Conservation (phyloP, 2,113 vertebrate genomes). For the Periophthalmus modestus region DNA sequence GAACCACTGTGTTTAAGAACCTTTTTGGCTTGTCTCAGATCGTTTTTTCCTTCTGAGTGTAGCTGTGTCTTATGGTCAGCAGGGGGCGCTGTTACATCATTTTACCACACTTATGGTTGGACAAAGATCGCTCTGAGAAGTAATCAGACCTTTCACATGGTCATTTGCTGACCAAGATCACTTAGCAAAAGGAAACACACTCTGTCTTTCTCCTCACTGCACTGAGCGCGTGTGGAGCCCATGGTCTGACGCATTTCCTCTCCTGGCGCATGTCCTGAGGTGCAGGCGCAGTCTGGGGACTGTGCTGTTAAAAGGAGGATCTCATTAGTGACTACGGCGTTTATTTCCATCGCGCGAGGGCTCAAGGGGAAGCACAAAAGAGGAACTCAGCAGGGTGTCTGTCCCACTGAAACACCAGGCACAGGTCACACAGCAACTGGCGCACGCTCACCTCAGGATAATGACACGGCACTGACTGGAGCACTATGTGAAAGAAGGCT, state of each 20-base stretch:
- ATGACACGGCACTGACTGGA: background rate
- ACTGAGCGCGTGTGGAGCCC: background rate
- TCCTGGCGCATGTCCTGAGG: slow-evolving; percentile 22
- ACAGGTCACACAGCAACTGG: background rate
- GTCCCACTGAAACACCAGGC: slow-evolving; percentile 44
- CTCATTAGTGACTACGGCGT: slow-evolving; percentile 41
- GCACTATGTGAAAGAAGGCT: too few species aligned
- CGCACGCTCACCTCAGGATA: background rate
- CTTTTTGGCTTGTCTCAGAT: background rate
- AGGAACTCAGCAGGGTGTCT: slow-evolving; percentile 33
- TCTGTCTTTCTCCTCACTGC: too few species aligned
- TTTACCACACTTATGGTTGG: background rate
- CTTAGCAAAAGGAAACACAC: background rate
- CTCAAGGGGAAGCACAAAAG: slow-evolving; percentile 33
- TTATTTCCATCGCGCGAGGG: slow-evolving; percentile 44
- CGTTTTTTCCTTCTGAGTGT: too few species aligned
- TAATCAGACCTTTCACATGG: background rate
- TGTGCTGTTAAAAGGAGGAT: slow-evolving; percentile 24
- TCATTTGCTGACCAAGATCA: background rate
- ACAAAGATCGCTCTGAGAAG: too few species aligned
- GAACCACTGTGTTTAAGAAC: too few species aligned
- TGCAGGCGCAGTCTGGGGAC: slow-evolving; percentile 16
- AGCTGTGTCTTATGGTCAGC: slow-evolving; percentile 26
- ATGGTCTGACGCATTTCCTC: slow-evolving; percentile 7
- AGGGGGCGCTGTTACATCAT: slow-evolving; percentile 37